Conservation (phyloP, 2,797 vertebrate genomes). For the Fistularia tabacaria region DNA sequence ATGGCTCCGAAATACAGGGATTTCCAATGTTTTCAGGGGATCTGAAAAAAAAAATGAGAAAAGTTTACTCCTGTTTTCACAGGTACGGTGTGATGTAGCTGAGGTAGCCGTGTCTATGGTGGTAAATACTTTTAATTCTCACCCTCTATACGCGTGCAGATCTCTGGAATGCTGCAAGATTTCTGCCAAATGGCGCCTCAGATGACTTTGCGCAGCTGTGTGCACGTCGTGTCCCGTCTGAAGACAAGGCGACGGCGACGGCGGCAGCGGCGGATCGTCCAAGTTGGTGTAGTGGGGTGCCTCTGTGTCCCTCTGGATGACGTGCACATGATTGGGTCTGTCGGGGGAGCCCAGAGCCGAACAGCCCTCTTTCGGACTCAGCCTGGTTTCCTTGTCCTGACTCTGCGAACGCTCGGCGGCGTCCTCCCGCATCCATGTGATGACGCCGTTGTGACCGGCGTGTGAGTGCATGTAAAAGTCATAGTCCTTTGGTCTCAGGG, state of each 20-base stretch:
- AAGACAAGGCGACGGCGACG: not conserved
- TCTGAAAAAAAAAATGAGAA: conserved; percentile 35
- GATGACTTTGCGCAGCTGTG: too few species aligned
- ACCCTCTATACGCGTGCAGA: conserved; percentile 50
- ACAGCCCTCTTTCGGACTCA: conserved; percentile 88
- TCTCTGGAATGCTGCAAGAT: conserved; percentile 41
- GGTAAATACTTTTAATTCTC: conserved; percentile 10
- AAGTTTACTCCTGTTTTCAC: not conserved
- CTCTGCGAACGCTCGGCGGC: conserved; percentile 38
- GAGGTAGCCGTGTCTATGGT: not conserved
- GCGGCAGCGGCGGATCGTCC: conserved; percentile 4
- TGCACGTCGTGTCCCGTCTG: too few species aligned
- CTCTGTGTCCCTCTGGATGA: conserved; percentile 74
- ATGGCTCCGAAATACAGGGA: conserved; percentile 11
- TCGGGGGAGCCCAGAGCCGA: conserved; percentile 91
- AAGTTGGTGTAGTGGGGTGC: conserved; percentile 38
- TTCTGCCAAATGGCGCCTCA: conserved; percentile 37
- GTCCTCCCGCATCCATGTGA: conserved; percentile 43
- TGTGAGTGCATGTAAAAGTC: conserved; percentile 71
- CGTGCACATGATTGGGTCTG: conserved; percentile 84
- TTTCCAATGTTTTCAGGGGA: conserved; percentile 27
- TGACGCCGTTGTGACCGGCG: conserved; percentile 47
- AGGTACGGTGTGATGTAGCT: not conserved
- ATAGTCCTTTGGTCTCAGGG: conserved; percentile 70
- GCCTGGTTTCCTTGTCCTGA: conserved; percentile 77